Conservation (phyloP, 2,113 vertebrate species). For the Mustela nigripes region DNA sequence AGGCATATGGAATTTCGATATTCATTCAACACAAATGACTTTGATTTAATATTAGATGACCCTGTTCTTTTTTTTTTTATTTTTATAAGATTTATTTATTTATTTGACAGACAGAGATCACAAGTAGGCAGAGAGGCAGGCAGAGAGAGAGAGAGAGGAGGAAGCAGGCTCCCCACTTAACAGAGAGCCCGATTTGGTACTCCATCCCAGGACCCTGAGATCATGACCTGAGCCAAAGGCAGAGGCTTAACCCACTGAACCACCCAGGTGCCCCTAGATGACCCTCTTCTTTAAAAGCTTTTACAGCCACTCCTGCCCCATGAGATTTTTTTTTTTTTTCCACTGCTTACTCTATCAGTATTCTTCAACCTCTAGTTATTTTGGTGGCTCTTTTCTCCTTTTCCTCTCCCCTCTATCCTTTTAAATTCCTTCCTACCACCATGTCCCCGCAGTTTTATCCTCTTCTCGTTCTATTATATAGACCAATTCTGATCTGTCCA, state of each 20-base stretch:
- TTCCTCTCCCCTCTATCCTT: background rate
- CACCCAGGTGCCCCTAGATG: background rate
- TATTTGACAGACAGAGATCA: too few species aligned
- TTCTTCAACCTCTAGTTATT: background rate
- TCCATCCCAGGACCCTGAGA: too few species aligned
- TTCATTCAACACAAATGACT: background rate
- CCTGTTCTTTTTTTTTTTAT: background rate
- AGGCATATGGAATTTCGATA: background rate
- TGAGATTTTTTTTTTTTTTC: slow-evolving; percentile 34
- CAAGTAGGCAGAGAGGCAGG: too few species aligned
- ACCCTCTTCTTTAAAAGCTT: background rate
- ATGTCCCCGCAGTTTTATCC: background rate
- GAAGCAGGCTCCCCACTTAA: too few species aligned
- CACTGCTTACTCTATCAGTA: background rate
- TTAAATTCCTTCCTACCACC: background rate
- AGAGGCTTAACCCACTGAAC: too few species aligned
- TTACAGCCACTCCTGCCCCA: background rate
- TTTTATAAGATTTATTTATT: too few species aligned
- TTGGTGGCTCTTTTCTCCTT: background rate
- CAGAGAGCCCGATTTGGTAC: too few species aligned
- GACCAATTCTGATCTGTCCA: background rate
- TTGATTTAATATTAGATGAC: background rate
- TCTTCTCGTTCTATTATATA: background rate
- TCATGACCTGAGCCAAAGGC: too few species aligned
- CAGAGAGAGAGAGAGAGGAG: too few species aligned